A percentile compares a stretch with the other conserved stretches of the same genome.
phyloP scores from a whole-genome alignment of 2,797 vertebrate genomes.

The Cuculus canorus region DNA sequence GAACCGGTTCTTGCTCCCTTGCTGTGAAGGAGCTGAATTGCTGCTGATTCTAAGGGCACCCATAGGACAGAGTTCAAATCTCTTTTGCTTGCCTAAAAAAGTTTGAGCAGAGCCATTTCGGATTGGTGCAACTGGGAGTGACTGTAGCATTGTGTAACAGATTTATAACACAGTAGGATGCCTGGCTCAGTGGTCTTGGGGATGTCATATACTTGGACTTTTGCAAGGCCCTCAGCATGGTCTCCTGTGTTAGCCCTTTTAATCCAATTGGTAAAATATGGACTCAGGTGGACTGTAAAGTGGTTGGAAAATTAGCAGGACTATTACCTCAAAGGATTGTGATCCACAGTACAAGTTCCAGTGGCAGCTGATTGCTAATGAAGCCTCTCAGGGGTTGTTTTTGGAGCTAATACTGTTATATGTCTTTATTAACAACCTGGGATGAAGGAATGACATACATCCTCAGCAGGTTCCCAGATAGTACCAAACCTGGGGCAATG shows the following conservation, averaged over 20 bases:
- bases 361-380: not conserved
- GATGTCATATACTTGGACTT: not conserved
- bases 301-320: not conserved
- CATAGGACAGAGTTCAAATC: not conserved
- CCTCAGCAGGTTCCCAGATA: not conserved
- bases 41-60: not conserved
- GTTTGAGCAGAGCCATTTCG: not conserved
- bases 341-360: not conserved
- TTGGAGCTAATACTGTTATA: not conserved
- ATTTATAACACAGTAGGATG: fast-evolving
- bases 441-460: not conserved
- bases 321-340: not conserved
- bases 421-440: not conserved
- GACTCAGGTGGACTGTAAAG: not conserved
- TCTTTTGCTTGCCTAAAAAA: not conserved
- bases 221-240: not conserved
- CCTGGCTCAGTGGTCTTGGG: not conserved
- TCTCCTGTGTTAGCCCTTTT: not conserved
- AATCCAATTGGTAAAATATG: fast-evolving
- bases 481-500: not conserved
- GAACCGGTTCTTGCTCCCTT: slow-evolving; percentile 7
- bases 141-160: fast-evolving
- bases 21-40: not conserved
- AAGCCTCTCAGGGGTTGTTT: not conserved
- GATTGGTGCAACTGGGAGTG: not conserved